Evolutionary conservation across 2,888 invertebrate genomes (phyloP), one percentile per base, ranked within the genome.

Genomic region (Ophion ellenae): DNA sequence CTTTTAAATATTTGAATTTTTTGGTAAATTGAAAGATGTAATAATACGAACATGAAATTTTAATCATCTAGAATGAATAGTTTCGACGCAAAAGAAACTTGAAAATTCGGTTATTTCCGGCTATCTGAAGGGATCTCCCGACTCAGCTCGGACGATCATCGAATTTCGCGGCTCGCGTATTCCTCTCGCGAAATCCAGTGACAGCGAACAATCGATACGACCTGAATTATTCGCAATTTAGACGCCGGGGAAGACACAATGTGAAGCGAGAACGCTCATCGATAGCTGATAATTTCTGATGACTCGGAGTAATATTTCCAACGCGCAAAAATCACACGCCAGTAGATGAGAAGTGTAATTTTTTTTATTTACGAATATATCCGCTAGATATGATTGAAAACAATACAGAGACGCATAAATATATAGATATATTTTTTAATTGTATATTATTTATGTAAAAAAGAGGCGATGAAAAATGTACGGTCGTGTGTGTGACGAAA

Each of bases 121-220:
- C 40, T 40, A 5, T 17, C n/a, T n/a, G 14, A 57, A 57, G 57
- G 17, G 2, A 57, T 17, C 14, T n/a, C 2, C 4, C 57, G n/a
- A 5, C 6, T 57, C 5, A 57, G 4, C 67, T 74, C 59, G 81
- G 59, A 66, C 59, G 74, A 67, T 81, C 75, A 75, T 69, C 67
- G 75, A 81, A 81, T 81, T 75, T 47, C 11, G 59, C 71, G n/a
- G 73, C 75, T 81, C 81, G 28, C 73, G 71, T 80, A 74, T 59
- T 73, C 28, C 20, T 59, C 28, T 17, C 32, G 2, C 36, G 53
- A 79, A 79, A 80, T 80, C 40, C 80, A 73, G 80, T 57, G 63
- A 70, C 28, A 32, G 63, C 71, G 59, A 73, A 64, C 61, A 53
- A 36, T 80, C 70, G 47, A 47, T 73, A 53, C 24, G 59, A 45